Evolutionary conservation across 2,888 invertebrate species (phyloP).

Genomic region (Erebia palarica): DNA sequence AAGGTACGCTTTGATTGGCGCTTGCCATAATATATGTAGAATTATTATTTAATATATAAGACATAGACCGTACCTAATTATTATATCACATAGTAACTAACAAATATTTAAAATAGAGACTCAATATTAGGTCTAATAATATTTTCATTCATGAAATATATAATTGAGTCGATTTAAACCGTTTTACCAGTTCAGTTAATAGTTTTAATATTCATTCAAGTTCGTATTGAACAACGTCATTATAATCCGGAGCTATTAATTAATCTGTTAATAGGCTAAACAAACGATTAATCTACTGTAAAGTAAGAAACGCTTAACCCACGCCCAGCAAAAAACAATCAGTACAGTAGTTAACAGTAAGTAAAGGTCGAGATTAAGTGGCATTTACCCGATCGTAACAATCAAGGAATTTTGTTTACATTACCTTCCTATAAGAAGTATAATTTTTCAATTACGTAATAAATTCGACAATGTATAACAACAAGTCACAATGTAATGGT

Average conservation of each 20-base stretch:
- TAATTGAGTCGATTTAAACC: too few species aligned
- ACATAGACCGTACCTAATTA: too few species aligned
- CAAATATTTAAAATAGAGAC: too few species aligned
- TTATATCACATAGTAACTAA: too few species aligned
- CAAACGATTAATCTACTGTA: not conserved
- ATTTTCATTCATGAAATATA: too few species aligned
- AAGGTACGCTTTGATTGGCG: slow-evolving; percentile 46
- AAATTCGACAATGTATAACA: not conserved
- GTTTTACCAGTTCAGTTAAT: not conserved
- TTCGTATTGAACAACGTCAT: not conserved
- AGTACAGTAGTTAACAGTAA: not conserved
- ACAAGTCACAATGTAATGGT: not conserved
- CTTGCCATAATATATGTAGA: not conserved
- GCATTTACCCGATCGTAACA: not conserved
- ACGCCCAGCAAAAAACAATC: not conserved
- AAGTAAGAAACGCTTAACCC: not conserved
- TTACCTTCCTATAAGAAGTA: not conserved
- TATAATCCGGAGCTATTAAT: not conserved
- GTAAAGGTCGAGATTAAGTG: not conserved
- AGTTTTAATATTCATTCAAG: not conserved
- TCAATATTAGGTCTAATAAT: too few species aligned
- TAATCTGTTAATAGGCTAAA: slow-evolving; percentile 8
- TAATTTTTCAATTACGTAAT: not conserved
- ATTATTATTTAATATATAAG: not conserved
- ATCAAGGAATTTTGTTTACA: not conserved